Evolutionary conservation across 2,888 invertebrate species (phyloP), one percentile per base, ranked within the genome.

Genomic region (Omphaloscelis lunosa): DNA sequence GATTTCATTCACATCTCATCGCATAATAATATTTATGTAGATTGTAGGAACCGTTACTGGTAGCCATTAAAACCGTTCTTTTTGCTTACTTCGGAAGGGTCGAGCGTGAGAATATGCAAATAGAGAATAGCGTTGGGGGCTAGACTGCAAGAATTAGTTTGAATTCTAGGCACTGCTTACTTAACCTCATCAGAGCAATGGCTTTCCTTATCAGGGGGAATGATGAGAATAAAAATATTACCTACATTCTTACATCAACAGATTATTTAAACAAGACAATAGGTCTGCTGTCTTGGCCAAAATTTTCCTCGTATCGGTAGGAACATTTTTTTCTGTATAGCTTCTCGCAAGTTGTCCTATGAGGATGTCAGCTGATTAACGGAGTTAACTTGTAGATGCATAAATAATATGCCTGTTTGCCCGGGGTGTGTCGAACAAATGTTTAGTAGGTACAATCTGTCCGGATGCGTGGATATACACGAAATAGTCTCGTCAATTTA

Each of bases 51-150:
- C 87, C 86, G 89, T 87, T 88, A 85, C 34, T 15, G 48, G 75
- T 75, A 65, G 53, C 67, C 72, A 82, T 81, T 87, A 87, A n/a
- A n/a, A 87, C 86, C 73, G 89, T 87, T 79, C 83, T 72, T 75
- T 75, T 58, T 86, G 76, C 82, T 80, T 72, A 77, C 86, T 62
- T 58, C 69, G 45, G 59, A 79, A 76, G 48, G 70, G 77, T 34
- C 27, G 68, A 81, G 59, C 87, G 87, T 87, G 89, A 81, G 87
- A 87, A 87, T 87, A 83, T 85, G 86, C 66, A 63, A 87, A 88
- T 87, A 51, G 56, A 9, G 61, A 77, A 67, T 75, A 62, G 71
- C 58, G 39, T 80, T 75, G n/a, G 53, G 67, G 76, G 63, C 51
- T 69, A 83, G 56, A 65, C 45, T 20, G 41, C 20, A 48, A 20